A percentile compares a stretch with the other conserved stretches of the same genome.
These are phyloP conservation scores for Semicossyphus pulcher DNA, from an alignment of 2,113 vertebrate species.

Conservation along the genomic window DNA sequence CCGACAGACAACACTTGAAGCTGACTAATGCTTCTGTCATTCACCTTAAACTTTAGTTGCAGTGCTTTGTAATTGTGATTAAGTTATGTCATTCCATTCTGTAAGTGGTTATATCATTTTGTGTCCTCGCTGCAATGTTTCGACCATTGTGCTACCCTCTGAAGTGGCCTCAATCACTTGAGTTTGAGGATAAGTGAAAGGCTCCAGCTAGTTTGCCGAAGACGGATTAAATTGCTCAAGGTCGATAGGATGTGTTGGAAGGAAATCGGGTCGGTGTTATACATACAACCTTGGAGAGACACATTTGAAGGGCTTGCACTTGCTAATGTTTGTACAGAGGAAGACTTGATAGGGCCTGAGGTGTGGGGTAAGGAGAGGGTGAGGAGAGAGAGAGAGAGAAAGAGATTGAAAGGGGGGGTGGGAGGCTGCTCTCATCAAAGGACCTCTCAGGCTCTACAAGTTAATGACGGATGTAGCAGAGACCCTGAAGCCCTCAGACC, in stretches of 20 bases:
- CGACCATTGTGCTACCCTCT: not conserved
- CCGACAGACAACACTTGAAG: not conserved
- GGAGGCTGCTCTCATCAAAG: constrained; percentile 71
- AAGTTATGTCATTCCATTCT: not conserved
- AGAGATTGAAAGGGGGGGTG: constrained; percentile 33
- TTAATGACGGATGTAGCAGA: constrained; percentile 64
- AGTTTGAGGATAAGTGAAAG: constrained; percentile 34
- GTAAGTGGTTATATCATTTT: not conserved
- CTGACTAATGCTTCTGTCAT: not conserved
- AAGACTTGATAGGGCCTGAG: constrained; percentile 17
- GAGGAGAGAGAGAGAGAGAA: constrained; percentile 22
- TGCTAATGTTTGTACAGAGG: constrained; percentile 10
- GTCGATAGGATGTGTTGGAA: not conserved
- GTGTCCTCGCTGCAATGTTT: not conserved
- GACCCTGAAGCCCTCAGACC: constrained; percentile 59
- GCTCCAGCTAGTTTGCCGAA: constrained; percentile 18
- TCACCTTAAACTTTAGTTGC: not conserved
- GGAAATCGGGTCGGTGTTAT: not conserved
- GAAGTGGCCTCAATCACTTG: constrained; percentile 56
- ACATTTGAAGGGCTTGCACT: not conserved
- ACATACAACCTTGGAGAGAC: constrained; percentile 7
- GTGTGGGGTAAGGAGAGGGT: constrained; percentile 32
- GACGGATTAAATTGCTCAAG: constrained; percentile 39
- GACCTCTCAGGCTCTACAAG: constrained; percentile 70
- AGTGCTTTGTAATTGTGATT: not conserved